Conservation (phyloP, 2,113 vertebrate genomes). For the Geococcyx californianus region DNA sequence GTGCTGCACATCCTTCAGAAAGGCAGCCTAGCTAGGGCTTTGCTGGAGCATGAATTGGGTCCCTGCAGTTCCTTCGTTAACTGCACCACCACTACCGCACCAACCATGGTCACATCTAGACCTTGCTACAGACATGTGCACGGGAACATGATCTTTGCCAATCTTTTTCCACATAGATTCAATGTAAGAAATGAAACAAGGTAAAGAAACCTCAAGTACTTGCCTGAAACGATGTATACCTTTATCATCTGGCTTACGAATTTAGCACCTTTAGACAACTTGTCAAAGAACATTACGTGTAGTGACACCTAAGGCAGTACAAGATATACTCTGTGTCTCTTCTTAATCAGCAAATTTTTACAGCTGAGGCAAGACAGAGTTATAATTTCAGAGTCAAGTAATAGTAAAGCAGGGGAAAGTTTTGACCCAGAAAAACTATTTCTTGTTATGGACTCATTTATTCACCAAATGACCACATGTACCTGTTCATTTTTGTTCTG, state of each 20-base stretch:
- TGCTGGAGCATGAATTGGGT: background rate
- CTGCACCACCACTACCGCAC: background rate
- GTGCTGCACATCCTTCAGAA: background rate
- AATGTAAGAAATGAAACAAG: background rate
- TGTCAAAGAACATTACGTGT: background rate
- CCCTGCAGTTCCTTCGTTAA: background rate
- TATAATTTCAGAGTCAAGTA: background rate
- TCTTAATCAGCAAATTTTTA: background rate
- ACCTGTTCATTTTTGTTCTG: background rate
- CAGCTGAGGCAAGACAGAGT: background rate
- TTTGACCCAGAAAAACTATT: background rate
- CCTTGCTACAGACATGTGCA: fast-evolving
- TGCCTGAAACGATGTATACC: background rate
- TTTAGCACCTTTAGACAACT: background rate
- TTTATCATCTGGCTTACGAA: background rate
- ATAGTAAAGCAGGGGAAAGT: background rate
- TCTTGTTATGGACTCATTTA: background rate
- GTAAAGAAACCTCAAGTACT: background rate
- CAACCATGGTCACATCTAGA: background rate
- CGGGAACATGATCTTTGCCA: background rate
- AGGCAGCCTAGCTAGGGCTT: background rate
- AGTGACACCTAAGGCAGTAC: background rate
- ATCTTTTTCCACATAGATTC: background rate
- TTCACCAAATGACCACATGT: background rate
- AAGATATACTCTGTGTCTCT: background rate